These are phyloP conservation scores for Apis florea DNA, from an alignment of 1,140 invertebrate species.

Conservation along the genomic window DNA sequence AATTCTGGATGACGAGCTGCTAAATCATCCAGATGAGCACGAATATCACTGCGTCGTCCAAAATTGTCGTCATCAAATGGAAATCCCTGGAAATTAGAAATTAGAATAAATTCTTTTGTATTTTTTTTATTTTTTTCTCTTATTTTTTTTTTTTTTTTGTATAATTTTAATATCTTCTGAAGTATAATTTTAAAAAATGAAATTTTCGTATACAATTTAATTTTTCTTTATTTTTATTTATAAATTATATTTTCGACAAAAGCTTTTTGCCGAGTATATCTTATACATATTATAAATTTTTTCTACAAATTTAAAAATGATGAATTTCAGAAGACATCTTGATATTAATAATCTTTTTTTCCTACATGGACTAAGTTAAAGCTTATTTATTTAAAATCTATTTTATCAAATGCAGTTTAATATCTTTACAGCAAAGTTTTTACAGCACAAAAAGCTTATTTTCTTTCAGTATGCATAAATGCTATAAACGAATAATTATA, in stretches of 20 bases:
- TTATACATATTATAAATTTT: neutral
- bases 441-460: neutral
- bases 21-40: conserved; percentile 82
- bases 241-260: neutral
- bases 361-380: neutral
- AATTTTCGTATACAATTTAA: neutral
- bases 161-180: neutral
- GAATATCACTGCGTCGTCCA: conserved; percentile 80
- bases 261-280: no score
- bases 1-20: conserved; percentile 83
- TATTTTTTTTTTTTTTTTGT: neutral
- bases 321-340: neutral
- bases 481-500: neutral
- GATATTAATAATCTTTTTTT: neutral
- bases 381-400: neutral
- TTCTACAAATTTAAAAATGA: neutral
- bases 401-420: neutral
- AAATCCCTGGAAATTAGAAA: conserved; percentile 82
- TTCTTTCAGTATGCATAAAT: neutral
- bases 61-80: conserved; percentile 84
- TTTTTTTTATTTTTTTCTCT: neutral
- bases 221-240: neutral
- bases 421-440: neutral
- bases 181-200: neutral
- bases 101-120: neutral